A percentile compares a stretch with the other conserved stretches of the same genome.
Evolutionary conservation across 2,113 vertebrate genomes (phyloP).

Genomic region (Xenotilapia flavipinnis): DNA sequence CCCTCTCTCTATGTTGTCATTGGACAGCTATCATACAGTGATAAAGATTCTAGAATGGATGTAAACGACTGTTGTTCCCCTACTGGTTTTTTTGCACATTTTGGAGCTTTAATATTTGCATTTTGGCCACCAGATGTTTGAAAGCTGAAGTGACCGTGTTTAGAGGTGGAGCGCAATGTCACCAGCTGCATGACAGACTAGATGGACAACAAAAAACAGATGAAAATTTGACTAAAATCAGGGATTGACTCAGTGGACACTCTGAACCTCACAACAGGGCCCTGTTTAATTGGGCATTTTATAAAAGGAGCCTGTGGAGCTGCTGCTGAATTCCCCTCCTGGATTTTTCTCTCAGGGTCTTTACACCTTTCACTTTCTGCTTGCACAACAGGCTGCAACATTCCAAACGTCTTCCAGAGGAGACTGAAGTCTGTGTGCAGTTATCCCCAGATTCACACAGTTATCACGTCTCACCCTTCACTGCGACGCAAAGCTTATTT

Average conservation of each 20-base stretch:
- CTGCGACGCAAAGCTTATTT: not conserved
- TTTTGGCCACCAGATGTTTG: not conserved
- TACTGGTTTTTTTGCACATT: not conserved
- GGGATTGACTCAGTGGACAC: not conserved
- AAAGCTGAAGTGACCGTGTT: not conserved
- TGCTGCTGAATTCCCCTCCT: not conserved
- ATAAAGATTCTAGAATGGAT: not conserved
- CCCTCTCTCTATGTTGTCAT: not conserved
- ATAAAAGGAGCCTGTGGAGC: not conserved
- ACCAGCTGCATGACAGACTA: not conserved
- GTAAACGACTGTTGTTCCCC: not conserved
- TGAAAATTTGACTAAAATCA: fast-evolving
- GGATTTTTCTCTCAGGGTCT: not conserved
- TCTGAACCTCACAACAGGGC: not conserved
- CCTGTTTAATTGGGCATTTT: not conserved
- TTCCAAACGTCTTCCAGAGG: not conserved
- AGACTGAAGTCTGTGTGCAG: not conserved
- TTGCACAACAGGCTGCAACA: not conserved
- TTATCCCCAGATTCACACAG: not conserved
- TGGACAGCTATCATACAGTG: not conserved
- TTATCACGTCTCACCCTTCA: not conserved
- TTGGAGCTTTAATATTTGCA: not conserved
- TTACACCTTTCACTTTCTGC: not conserved
- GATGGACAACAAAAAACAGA: not conserved
- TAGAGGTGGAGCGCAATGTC: not conserved